A percentile compares a stretch with the other conserved stretches of the same genome.
phyloP scores from a whole-genome alignment of 2,113 vertebrate genomes.

The Scatophagus argus region DNA sequence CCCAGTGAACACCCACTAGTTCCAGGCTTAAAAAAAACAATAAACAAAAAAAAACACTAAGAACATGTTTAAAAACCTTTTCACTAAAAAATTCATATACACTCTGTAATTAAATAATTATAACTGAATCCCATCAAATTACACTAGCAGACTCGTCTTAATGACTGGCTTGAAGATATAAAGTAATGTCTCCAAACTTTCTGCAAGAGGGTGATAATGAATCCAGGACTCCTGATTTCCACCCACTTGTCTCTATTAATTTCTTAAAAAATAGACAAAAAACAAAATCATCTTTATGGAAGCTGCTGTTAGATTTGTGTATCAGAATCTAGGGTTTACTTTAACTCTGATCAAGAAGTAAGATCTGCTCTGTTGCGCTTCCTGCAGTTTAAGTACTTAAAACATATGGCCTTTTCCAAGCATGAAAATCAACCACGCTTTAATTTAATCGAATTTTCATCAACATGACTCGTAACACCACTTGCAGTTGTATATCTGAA shows the following conservation, averaged over 20 bases:
- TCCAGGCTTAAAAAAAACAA: slow-evolving; percentile 18
- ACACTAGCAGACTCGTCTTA: slow-evolving; percentile 20
- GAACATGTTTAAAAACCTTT: slow-evolving; percentile 10
- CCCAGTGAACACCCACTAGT: slow-evolving; percentile 9
- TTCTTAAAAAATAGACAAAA: not conserved
- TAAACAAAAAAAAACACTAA: slow-evolving; percentile 19
- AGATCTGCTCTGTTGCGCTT: not conserved
- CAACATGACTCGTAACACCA: slow-evolving; percentile 5
- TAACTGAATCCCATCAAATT: slow-evolving; percentile 29
- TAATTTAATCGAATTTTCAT: slow-evolving; percentile 36
- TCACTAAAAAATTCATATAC: slow-evolving; percentile 21
- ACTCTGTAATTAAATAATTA: slow-evolving; percentile 34
- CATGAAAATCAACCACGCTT: not conserved
- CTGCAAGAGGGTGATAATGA: slow-evolving; percentile 23
- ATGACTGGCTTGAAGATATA: slow-evolving; percentile 20
- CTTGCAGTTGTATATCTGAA: slow-evolving; percentile 10
- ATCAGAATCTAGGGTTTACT: not conserved
- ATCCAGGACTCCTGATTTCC: slow-evolving; percentile 15
- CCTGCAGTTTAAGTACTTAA: not conserved
- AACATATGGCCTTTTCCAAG: not conserved
- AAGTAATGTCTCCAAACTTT: slow-evolving; percentile 17
- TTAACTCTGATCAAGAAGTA: not conserved
- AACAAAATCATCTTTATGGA: not conserved
- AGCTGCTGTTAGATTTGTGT: not conserved
- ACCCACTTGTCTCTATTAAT: slow-evolving; percentile 38